A percentile compares a stretch with the other conserved stretches of the same genome.
These are phyloP conservation scores for Seriola quinqueradiata DNA, from an alignment of 2,113 vertebrate genomes.

Conservation along the genomic window DNA sequence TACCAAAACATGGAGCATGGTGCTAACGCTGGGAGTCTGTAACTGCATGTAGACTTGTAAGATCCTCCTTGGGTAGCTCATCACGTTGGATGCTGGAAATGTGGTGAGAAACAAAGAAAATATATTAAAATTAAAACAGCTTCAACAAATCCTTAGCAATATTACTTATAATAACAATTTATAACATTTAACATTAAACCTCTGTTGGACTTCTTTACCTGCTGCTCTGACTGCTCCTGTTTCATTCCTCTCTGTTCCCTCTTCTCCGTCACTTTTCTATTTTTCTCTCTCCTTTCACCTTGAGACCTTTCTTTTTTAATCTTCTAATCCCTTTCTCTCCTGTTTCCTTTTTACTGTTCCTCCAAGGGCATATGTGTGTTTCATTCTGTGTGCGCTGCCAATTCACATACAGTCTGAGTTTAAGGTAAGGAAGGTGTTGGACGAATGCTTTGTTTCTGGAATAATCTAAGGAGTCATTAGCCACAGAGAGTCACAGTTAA, in stretches of 20 bases:
- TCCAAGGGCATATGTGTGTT: not conserved
- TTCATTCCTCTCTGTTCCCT: not conserved
- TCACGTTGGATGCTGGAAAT: slow-evolving; percentile 43
- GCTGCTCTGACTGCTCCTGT: not conserved
- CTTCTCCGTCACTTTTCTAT: not conserved
- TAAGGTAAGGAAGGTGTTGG: not conserved
- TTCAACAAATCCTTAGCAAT: not conserved
- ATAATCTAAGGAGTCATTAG: slow-evolving; percentile 21
- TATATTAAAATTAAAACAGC: not conserved
- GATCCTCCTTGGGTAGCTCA: not conserved
- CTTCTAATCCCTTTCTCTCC: not conserved
- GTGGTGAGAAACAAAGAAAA: not conserved
- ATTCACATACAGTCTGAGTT: slow-evolving; percentile 10
- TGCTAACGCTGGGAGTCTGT: not conserved
- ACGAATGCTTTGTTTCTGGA: slow-evolving; percentile 28
- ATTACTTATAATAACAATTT: not conserved
- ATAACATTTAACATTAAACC: slow-evolving; percentile 3
- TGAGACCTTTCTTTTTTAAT: not conserved
- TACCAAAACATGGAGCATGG: not conserved
- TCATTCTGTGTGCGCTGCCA: slow-evolving; percentile 20
- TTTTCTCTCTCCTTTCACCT: slow-evolving; percentile 15
- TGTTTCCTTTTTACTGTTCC: not conserved
- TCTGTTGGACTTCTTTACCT: not conserved
- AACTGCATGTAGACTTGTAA: not conserved
- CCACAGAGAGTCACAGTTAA: slow-evolving; percentile 29